Evolutionary conservation across 2,888 invertebrate species (phyloP), one percentile per base, ranked within the genome.

Genomic region (Amorpha juglandis): DNA sequence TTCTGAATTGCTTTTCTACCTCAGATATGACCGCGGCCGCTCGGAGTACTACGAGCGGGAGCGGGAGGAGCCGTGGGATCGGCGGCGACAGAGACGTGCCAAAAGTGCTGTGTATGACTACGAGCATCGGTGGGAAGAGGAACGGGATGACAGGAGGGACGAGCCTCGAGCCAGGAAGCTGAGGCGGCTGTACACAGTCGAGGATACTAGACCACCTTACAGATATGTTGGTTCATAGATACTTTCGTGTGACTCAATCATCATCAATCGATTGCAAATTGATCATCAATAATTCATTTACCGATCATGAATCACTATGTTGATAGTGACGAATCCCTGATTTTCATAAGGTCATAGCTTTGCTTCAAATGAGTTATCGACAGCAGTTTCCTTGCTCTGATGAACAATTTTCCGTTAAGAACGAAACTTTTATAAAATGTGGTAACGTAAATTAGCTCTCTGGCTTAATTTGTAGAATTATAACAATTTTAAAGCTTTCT

Each of bases 41-140:
- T 90, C 90, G 0, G 91, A 91, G 69, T 84, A 83, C 69, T 83
- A 82, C 63, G 90, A 89, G 65, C 82, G 88, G 0, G 88, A 88
- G 0, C 70, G 78, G 8, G 86, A 86, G 1, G 87, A 86, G 12
- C 76, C 76, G 0, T 58, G 71, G 1, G 82, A 82, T 14, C 74
- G 77, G 27, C 73, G 81, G n/a, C 80, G 82, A 0, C 87, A 83
- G 16, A 77, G 89, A 27, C 84, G 91, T 35, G 91, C 92, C 1
- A 83, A 84, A 66, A 90, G 92, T 68, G 91, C 90, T 1, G 69
- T 83, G 38, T 88, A 83, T 66, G 90, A 90, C 27, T 74, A 81
- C 70, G 89, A 89, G 71, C 74, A 78, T 8, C 80, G 79, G 11
- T 81, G 79, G 81, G 82, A 80, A 38, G 83, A 80, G 2, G 81